Percentiles rank a stretch among this genome's conserved stretches.
Evolutionary conservation across 1,140 invertebrate genomes (phyloP).

Genomic region (Homalodisca vitripennis): DNA sequence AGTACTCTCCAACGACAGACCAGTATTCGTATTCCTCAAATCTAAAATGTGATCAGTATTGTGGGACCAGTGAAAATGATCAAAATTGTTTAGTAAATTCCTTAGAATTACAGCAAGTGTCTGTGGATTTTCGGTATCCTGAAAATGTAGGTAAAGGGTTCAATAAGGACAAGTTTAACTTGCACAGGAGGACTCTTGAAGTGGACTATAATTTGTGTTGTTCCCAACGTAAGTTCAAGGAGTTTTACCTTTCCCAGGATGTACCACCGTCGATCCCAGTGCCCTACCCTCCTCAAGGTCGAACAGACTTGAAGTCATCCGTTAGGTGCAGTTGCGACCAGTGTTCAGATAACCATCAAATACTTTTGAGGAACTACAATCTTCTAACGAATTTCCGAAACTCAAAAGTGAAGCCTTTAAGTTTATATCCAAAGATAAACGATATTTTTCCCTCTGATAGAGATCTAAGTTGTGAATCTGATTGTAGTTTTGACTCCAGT

Average conservation of each 20-base stretch:
- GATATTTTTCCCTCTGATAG: neutral
- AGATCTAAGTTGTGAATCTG: slow-evolving; percentile 10
- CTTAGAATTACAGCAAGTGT: neutral
- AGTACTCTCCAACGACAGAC: neutral
- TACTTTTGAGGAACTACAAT: slow-evolving; percentile 14
- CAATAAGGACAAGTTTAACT: neutral
- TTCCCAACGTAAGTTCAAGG: slow-evolving; percentile 7
- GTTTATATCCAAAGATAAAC: neutral
- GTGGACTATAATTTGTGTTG: neutral
- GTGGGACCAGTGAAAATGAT: neutral
- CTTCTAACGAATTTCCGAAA: neutral
- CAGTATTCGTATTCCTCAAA: neutral
- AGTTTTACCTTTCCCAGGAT: slow-evolving; percentile 17
- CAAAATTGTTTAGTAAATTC: neutral
- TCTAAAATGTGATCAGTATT: neutral
- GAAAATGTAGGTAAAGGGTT: neutral
- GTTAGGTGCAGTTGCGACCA: neutral
- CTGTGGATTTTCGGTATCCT: neutral
- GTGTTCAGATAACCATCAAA: slow-evolving; percentile 9
- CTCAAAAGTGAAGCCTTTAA: neutral
- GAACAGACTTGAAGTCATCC: neutral
- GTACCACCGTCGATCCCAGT: slow-evolving; percentile 4
- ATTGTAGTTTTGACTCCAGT: slow-evolving; percentile 18
- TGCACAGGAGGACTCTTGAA: slow-evolving; percentile 13
- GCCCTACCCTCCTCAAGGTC: slow-evolving; percentile 1